Evolutionary conservation across 2,797 vertebrate genomes (phyloP).

Genomic region (Gallirallus australis): DNA sequence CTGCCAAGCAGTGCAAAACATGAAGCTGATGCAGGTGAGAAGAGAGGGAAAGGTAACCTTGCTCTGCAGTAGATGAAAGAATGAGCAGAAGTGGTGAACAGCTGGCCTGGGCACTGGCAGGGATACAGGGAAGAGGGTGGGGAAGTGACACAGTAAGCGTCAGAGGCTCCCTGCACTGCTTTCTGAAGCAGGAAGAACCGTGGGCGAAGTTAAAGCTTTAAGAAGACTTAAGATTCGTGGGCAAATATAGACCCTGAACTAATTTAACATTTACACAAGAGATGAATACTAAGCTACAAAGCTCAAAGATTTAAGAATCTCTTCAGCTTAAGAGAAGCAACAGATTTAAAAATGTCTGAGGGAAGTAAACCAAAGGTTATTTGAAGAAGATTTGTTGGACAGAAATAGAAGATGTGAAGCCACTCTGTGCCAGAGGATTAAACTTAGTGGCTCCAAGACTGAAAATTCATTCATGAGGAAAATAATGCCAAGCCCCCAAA

Average conservation of each 20-base stretch:
- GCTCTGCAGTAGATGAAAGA: background rate
- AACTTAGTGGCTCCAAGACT: background rate
- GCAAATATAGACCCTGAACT: constrained; percentile 5
- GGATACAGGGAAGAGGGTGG: background rate
- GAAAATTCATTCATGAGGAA: background rate
- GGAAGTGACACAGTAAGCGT: background rate
- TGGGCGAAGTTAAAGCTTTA: background rate
- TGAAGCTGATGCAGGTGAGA: background rate
- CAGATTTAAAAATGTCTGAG: background rate
- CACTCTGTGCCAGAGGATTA: background rate
- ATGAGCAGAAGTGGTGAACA: background rate
- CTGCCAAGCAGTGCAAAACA: background rate
- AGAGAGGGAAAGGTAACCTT: background rate
- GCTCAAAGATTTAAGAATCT: background rate
- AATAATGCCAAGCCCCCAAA: background rate
- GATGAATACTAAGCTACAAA: background rate
- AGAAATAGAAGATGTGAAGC: background rate
- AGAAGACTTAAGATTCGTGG: background rate
- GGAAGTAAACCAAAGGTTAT: constrained; percentile 4
- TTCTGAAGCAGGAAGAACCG: background rate
- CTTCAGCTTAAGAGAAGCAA: constrained; percentile 15
- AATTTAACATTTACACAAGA: constrained; percentile 34
- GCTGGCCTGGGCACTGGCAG: background rate
- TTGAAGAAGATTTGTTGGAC: background rate
- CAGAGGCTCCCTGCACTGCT: background rate